A percentile compares a stretch with the other conserved stretches of the same genome.
Conservation (phyloP, 2,797 vertebrate species). For the Xerus rutilus region DNA sequence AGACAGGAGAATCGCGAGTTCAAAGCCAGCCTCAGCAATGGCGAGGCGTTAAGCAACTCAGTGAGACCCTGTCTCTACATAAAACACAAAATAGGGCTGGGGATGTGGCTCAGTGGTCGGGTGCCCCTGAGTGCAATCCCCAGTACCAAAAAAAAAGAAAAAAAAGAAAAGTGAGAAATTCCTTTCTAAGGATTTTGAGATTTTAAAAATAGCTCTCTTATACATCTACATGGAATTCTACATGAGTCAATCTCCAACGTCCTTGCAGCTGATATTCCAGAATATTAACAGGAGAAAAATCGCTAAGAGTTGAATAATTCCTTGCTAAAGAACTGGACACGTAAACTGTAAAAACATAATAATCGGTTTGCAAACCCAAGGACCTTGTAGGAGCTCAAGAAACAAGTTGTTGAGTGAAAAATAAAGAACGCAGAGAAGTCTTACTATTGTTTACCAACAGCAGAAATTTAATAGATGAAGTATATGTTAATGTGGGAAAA, state of each 20-base stretch:
- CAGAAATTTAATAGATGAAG: neutral
- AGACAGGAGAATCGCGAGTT: too few species aligned
- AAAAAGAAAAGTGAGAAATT: conserved; percentile 48
- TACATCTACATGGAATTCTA: neutral
- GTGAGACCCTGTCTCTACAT: too few species aligned
- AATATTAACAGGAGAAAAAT: neutral
- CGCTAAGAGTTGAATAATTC: neutral
- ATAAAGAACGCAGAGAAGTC: conserved; percentile 32
- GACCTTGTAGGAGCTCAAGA: neutral
- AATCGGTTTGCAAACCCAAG: neutral
- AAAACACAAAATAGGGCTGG: too few species aligned
- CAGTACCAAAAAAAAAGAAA: neutral
- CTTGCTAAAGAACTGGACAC: conserved; percentile 6
- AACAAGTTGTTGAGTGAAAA: conserved; percentile 30
- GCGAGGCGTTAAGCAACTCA: too few species aligned
- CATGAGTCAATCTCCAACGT: neutral
- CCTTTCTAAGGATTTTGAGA: conserved; percentile 23
- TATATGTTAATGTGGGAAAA: neutral
- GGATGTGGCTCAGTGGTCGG: too few species aligned
- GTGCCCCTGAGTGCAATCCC: too few species aligned
- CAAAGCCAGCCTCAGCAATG: too few species aligned
- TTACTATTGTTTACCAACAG: neutral
- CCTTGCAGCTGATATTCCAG: neutral
- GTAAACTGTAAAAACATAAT: conserved; percentile 31
- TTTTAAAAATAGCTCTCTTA: neutral